These are phyloP conservation scores for Toxonevra muliebris DNA, from an alignment of 2,888 invertebrate species.

Conservation along the genomic window DNA sequence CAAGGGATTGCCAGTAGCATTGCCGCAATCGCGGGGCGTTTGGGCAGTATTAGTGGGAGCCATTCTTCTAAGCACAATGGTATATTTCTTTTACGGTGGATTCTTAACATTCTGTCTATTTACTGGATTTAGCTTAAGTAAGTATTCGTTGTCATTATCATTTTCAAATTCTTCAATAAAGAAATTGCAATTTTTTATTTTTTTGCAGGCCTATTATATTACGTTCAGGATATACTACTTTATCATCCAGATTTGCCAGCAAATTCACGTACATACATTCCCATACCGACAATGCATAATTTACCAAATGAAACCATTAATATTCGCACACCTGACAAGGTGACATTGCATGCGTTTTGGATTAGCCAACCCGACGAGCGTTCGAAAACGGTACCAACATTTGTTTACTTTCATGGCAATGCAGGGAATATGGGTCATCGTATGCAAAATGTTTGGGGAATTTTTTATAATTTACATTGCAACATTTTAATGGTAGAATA, in stretches of 20 bases:
- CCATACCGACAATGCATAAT: slow-evolving; percentile 85
- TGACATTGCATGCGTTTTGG: slow-evolving; percentile 82
- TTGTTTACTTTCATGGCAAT: slow-evolving; percentile 94
- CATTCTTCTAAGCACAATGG: slow-evolving; percentile 76
- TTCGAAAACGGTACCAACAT: slow-evolving; percentile 78
- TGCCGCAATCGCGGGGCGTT: slow-evolving; percentile 68
- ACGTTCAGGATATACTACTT: slow-evolving; percentile 84
- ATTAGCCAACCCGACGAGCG: slow-evolving; percentile 77
- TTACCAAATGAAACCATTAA: slow-evolving; percentile 87
- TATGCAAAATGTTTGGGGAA: slow-evolving; percentile 85
- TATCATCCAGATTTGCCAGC: slow-evolving; percentile 91
- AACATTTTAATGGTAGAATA: slow-evolving; percentile 95
- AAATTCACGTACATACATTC: slow-evolving; percentile 87
- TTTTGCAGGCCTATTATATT: slow-evolving; percentile 78
- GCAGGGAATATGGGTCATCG: slow-evolving; percentile 97
- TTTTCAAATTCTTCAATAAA: neutral
- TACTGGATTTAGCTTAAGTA: slow-evolving; percentile 77
- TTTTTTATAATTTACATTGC: slow-evolving; percentile 82
- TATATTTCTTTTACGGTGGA: slow-evolving; percentile 87
- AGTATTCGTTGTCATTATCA: slow-evolving; percentile 40
- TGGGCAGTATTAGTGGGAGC: slow-evolving; percentile 82
- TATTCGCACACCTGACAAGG: slow-evolving; percentile 79
- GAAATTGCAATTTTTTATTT: neutral
- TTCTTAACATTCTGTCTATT: slow-evolving; percentile 76
- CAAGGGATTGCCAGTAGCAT: slow-evolving; percentile 19